Evolutionary conservation across 2,888 invertebrate species (phyloP).

Genomic region (Endotricha flammealis): DNA sequence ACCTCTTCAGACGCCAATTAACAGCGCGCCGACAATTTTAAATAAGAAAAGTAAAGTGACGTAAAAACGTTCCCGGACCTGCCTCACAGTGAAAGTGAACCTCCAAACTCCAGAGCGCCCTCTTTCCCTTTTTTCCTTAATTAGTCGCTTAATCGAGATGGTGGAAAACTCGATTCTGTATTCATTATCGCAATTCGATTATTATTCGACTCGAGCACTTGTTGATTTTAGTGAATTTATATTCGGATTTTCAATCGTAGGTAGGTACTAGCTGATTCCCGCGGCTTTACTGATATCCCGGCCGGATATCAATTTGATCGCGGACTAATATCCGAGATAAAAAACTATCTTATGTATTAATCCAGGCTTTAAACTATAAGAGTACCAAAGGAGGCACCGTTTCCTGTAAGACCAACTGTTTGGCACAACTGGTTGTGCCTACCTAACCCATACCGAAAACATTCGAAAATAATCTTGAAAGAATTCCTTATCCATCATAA

Average conservation of each 20-base stretch:
- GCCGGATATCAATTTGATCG: too few species aligned
- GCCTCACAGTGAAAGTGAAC: slow-evolving; percentile 44
- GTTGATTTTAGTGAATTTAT: slow-evolving; percentile 20
- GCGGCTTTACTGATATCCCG: slow-evolving; percentile 6
- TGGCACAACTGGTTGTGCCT: too few species aligned
- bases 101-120: not conserved
- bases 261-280: slow-evolving; percentile 1
- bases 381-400: too few species aligned
- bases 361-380: too few species aligned
- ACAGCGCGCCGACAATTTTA: slow-evolving; percentile 27
- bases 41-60: slow-evolving; percentile 70
- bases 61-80: slow-evolving; percentile 75
- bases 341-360: too few species aligned
- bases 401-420: too few species aligned
- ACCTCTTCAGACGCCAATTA: slow-evolving; percentile 49
- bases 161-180: slow-evolving; percentile 19
- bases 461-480: too few species aligned
- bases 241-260: not conserved
- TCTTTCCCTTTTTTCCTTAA: slow-evolving; percentile 39
- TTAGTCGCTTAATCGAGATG: slow-evolving; percentile 57
- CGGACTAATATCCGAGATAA: too few species aligned
- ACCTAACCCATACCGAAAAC: too few species aligned
- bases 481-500: too few species aligned
- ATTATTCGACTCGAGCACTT: slow-evolving; percentile 21
- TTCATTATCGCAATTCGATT: slow-evolving; percentile 22